Evolutionary conservation across 2,797 vertebrate species (phyloP).

Genomic region (Xenentodon cancila): DNA sequence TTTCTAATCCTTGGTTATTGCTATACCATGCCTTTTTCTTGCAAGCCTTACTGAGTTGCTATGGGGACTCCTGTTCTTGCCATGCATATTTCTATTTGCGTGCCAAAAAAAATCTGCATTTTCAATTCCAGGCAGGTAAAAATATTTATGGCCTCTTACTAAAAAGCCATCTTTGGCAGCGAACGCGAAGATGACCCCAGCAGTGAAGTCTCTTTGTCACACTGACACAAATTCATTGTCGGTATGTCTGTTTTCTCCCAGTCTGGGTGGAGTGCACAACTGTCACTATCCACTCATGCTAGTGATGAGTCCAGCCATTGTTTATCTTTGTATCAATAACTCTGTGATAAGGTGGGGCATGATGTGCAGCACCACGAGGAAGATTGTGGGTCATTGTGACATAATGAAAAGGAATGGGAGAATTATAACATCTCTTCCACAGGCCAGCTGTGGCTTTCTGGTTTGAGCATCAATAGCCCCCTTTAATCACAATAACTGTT

Average conservation of each 20-base stretch:
- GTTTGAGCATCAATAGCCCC: slow-evolving; percentile 69
- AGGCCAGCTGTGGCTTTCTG: slow-evolving; percentile 77
- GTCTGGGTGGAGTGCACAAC: slow-evolving; percentile 35
- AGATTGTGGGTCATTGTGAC: slow-evolving; percentile 65
- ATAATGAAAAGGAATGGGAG: slow-evolving; percentile 64
- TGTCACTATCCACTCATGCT: slow-evolving; percentile 22
- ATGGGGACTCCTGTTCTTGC: slow-evolving; percentile 67
- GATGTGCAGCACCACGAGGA: slow-evolving; percentile 30
- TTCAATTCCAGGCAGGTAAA: slow-evolving; percentile 29
- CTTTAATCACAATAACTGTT: slow-evolving; percentile 60
- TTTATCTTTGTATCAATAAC: slow-evolving; percentile 58
- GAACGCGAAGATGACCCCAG: not conserved
- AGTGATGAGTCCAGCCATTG: slow-evolving; percentile 39
- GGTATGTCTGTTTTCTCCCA: slow-evolving; percentile 19
- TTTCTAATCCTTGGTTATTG: slow-evolving; percentile 38
- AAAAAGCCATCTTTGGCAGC: slow-evolving; percentile 19
- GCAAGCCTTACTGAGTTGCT: slow-evolving; percentile 72
- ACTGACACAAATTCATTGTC: slow-evolving; percentile 28
- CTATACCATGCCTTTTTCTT: slow-evolving; percentile 42
- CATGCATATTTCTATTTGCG: slow-evolving; percentile 42
- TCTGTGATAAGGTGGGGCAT: slow-evolving; percentile 43
- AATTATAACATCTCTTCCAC: slow-evolving; percentile 58
- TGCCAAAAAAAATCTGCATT: slow-evolving; percentile 38
- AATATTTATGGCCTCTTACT: slow-evolving; percentile 25
- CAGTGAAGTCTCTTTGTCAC: slow-evolving; percentile 19